Conservation (phyloP, 2,113 vertebrate species). For the Dicentrarchus labrax region DNA sequence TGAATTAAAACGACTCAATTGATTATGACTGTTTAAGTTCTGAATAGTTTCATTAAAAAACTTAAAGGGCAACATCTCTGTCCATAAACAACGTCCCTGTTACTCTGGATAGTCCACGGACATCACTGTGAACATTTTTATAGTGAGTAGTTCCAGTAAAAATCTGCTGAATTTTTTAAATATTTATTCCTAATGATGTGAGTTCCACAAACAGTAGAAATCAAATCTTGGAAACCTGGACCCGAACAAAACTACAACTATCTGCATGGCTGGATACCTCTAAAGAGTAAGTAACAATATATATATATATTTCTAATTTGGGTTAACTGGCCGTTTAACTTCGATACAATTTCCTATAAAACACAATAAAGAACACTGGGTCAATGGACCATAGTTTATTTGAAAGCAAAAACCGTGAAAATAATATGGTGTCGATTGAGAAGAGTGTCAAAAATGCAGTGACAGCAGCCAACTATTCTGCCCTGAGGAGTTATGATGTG, state of each 20-base stretch:
- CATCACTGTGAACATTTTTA: neutral
- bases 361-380: neutral
- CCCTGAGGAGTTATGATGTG: slow-evolving; percentile 26
- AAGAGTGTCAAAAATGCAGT: slow-evolving; percentile 22
- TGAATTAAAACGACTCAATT: neutral
- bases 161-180: neutral
- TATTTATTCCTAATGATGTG: neutral
- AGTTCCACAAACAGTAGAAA: neutral
- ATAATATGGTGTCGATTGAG: neutral
- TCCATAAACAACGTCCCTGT: neutral
- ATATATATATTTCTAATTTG: neutral
- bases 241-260: neutral
- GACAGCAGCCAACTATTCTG: slow-evolving; percentile 48
- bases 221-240: neutral
- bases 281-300: neutral
- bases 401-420: slow-evolving; percentile 26
- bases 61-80: neutral
- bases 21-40: neutral
- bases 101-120: neutral
- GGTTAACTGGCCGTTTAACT: neutral
- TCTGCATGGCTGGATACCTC: neutral
- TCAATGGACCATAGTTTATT: neutral
- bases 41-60: neutral
- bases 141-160: neutral
- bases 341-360: neutral